Conservation (phyloP, 2,797 vertebrate species). For the Brachyalestes nurse region DNA sequence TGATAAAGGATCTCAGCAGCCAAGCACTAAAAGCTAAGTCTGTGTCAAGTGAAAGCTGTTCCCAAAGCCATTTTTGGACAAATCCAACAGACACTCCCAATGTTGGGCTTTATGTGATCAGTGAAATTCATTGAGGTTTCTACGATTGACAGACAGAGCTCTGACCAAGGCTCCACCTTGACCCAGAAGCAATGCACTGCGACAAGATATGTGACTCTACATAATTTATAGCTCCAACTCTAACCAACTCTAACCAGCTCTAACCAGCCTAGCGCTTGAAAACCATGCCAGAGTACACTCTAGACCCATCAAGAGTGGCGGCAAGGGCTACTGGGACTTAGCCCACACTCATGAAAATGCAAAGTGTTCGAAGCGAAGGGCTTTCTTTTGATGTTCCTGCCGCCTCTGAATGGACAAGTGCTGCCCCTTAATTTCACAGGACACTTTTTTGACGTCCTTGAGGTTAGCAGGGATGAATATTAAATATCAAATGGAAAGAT, state of each 20-base stretch:
- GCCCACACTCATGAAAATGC: slow-evolving; percentile 80
- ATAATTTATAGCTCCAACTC: slow-evolving; percentile 74
- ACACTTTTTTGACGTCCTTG: slow-evolving; percentile 64
- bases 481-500: slow-evolving; percentile 48
- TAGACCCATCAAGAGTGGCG: slow-evolving; percentile 69
- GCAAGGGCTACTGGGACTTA: slow-evolving; percentile 53
- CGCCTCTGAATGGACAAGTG: slow-evolving; percentile 54
- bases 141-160: slow-evolving; percentile 59
- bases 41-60: slow-evolving; percentile 18
- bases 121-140: slow-evolving; percentile 65
- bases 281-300: slow-evolving; percentile 76
- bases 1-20: slow-evolving; percentile 49
- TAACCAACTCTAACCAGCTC: slow-evolving; percentile 62
- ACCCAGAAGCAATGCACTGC: slow-evolving; percentile 60
- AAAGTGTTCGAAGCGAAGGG: slow-evolving; percentile 61
- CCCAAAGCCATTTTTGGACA: slow-evolving; percentile 2
- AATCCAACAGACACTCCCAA: slow-evolving; percentile 28
- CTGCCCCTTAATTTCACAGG: slow-evolving; percentile 41
- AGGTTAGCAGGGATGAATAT: slow-evolving; percentile 64
- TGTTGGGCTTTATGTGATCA: slow-evolving; percentile 59
- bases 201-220: slow-evolving; percentile 72
- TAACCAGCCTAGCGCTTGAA: slow-evolving; percentile 64
- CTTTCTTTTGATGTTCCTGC: slow-evolving; percentile 67
- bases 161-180: slow-evolving; percentile 67
- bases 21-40: not conserved